Percentiles rank a stretch among this genome's conserved stretches.
These are phyloP conservation scores for Phrynosoma platyrhinos DNA, from an alignment of 2,113 vertebrate genomes.

Conservation along the genomic window DNA sequence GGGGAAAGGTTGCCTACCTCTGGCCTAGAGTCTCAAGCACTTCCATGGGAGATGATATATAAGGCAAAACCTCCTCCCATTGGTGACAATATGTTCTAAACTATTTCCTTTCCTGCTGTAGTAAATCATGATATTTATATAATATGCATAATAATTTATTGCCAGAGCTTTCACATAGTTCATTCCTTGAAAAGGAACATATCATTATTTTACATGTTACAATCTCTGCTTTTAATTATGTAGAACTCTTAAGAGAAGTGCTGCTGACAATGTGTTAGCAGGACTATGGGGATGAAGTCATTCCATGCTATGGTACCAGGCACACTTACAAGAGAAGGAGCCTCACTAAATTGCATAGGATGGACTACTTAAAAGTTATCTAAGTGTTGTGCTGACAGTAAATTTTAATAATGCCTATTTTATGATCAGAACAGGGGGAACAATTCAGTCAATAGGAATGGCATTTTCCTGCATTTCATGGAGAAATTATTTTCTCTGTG, in stretches of 20 bases:
- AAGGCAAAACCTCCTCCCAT: background rate
- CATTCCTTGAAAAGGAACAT: conserved; percentile 2
- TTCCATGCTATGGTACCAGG: background rate
- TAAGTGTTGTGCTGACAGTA: background rate
- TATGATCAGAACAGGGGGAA: background rate
- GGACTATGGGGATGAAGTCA: background rate
- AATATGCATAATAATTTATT: background rate
- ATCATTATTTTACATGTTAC: background rate
- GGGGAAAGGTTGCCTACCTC: no score
- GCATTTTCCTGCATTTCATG: conserved; percentile 1
- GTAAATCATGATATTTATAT: background rate
- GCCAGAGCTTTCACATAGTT: background rate
- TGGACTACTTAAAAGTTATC: background rate
- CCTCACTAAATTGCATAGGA: background rate
- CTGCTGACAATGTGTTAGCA: background rate
- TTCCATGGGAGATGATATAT: background rate
- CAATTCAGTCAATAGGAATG: conserved; percentile 1
- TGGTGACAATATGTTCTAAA: background rate
- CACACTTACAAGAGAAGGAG: background rate
- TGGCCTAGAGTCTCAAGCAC: background rate
- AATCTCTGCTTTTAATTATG: background rate
- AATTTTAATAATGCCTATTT: conserved; percentile 24
- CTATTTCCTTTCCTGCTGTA: background rate
- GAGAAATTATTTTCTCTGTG: background rate
- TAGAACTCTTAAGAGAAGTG: background rate